Base-by-base conservation (phyloP, 1,140 invertebrate species). In the Cyclargus thomasi region DNA sequence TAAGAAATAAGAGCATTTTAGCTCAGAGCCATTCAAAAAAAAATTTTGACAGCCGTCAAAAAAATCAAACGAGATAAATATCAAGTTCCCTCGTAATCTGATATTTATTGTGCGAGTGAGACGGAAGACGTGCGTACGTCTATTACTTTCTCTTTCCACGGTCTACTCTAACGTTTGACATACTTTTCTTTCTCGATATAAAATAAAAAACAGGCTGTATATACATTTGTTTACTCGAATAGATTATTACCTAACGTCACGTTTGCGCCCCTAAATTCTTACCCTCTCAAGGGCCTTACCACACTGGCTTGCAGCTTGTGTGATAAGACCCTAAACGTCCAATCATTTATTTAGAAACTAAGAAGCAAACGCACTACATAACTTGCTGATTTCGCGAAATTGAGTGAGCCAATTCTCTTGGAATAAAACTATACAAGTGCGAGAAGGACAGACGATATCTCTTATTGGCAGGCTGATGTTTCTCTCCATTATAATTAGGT, bases 151-250 rank as follows among this genome's bases (percentile, higher is more conserved):
- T 47, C 39, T 47, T 8, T 47, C 39, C 39, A 47, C 39, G 39
- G 14, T 47, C 39, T 47, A 47, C 39, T 47, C 39, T 47, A 47
- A 47, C 39, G 3, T 47, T 14, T 47, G 39, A 47, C 39, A 47
- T 47, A 47, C 39, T 47, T 47, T 47, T 11, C 39, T 47, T 16
- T 47, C 39, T 47, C 14, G 39, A 47, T 47, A 47, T 47, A 47
- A 47, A 47, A 47, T 47, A 47, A 47, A 47, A 47, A 47, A 47
- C 39, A 47, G 39, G 14, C 39, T 47, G 39, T 47, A 47, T 47
- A 47, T 47, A 47, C 39, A 47, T 47, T 47, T 47, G 11, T 47
- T 47, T 47, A 47, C 39, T 47, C 39, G 39, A 47, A 47, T 47
- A 47, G 8, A 47, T 47, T 47, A 47, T 47, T 29, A 47, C 14